A percentile compares a stretch with the other conserved stretches of the same genome.
phyloP scores from a whole-genome alignment of 2,797 vertebrate genomes.

The Fratercula arctica region DNA sequence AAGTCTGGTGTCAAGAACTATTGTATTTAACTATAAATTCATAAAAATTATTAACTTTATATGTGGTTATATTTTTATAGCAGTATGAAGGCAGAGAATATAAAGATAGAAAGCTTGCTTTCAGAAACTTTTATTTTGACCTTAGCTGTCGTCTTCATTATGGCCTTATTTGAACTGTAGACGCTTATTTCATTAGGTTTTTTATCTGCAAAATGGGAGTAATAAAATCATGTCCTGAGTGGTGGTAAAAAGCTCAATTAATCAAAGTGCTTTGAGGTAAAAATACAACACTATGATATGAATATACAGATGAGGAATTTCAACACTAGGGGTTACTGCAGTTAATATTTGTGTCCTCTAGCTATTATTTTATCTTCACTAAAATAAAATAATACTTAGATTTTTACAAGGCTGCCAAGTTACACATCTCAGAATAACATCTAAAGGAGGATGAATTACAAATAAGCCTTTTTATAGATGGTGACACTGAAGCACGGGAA shows the following conservation, averaged over 20 bases:
- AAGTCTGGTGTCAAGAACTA: not conserved
- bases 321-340: not conserved
- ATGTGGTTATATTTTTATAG: not conserved
- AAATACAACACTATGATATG: not conserved
- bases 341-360: not conserved
- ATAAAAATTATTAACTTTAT: not conserved
- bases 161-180: not conserved
- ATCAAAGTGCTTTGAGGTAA: not conserved
- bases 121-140: not conserved
- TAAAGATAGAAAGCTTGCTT: not conserved
- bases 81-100: not conserved
- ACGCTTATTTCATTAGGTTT: not conserved
- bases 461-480: not conserved
- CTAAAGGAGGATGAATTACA: not conserved
- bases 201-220: not conserved
- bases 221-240: not conserved
- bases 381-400: not conserved
- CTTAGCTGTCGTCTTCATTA: not conserved
- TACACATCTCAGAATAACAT: not conserved
- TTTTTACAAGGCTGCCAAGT: not conserved
- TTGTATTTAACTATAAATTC: not conserved
- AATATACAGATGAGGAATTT: not conserved
- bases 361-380: not conserved
- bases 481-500: not conserved
- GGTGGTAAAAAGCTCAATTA: not conserved